phyloP scores from a whole-genome alignment of 2,113 vertebrate species.

The Elephas maximus region DNA sequence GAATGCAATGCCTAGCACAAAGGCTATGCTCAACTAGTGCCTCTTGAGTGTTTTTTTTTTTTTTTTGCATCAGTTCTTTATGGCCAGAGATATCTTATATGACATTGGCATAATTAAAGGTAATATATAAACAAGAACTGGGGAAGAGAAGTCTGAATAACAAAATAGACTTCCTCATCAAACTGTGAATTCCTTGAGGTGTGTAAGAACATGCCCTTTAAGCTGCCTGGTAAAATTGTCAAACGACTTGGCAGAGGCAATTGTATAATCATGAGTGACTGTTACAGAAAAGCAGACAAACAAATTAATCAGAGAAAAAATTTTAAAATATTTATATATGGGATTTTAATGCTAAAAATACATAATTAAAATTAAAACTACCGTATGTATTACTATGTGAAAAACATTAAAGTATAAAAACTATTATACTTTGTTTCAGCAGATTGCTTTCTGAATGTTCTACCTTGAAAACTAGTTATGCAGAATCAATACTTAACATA shows the following conservation, averaged over 20 bases:
- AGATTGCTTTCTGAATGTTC: constrained; percentile 19
- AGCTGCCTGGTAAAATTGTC: not conserved
- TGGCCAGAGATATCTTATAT: not conserved
- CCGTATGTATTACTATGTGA: not conserved
- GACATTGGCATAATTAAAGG: not conserved
- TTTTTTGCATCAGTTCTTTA: not conserved
- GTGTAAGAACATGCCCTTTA: not conserved
- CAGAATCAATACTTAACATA: constrained; percentile 66
- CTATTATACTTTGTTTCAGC: constrained; percentile 7
- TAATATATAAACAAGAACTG: not conserved
- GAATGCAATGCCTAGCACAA: not conserved
- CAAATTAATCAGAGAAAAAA: not conserved
- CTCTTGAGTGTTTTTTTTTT: not conserved
- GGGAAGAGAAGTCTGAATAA: not conserved
- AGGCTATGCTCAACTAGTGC: not conserved
- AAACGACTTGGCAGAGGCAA: not conserved
- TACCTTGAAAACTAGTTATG: constrained; percentile 53
- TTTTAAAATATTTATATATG: not conserved
- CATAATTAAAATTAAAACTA: not conserved
- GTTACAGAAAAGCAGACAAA: not conserved
- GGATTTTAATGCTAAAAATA: not conserved
- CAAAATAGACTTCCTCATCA: not conserved
- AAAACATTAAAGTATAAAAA: not conserved
- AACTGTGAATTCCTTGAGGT: not conserved
- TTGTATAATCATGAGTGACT: not conserved